A percentile compares a stretch with the other conserved stretches of the same genome.
phyloP scores from a whole-genome alignment of 2,113 vertebrate genomes.

The Athene noctua region DNA sequence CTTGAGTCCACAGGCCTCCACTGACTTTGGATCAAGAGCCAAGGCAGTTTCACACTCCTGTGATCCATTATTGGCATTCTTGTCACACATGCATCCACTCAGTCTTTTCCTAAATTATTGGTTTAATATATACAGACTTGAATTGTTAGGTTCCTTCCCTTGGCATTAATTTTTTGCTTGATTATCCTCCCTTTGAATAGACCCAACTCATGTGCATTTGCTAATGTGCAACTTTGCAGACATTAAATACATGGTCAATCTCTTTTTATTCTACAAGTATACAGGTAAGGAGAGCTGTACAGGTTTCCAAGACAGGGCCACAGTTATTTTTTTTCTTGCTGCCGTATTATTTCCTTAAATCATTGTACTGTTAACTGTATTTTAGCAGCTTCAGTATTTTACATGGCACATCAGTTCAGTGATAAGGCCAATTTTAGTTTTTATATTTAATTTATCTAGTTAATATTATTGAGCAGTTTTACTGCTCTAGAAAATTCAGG shows the following conservation, averaged over 20 bases:
- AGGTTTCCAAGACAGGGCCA: background rate
- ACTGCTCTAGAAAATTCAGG: background rate
- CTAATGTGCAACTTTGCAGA: background rate
- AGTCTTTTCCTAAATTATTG: background rate
- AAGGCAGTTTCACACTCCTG: background rate
- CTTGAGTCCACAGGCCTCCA: background rate
- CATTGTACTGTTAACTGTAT: background rate
- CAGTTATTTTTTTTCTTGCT: background rate
- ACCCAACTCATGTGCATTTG: background rate
- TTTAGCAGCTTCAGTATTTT: background rate
- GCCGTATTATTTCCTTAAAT: background rate
- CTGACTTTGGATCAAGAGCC: background rate
- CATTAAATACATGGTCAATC: background rate
- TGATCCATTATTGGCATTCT: background rate
- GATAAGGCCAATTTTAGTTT: background rate
- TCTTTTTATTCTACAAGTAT: background rate
- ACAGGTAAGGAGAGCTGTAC: background rate
- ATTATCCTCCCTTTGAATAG: background rate
- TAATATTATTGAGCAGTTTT: background rate
- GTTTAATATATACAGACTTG: background rate
- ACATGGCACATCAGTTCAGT: background rate
- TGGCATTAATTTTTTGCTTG: background rate
- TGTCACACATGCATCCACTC: background rate
- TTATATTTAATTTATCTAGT: background rate
- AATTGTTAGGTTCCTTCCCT: background rate